These are phyloP conservation scores for Peribatodes rhomboidaria DNA, from an alignment of 2,888 invertebrate genomes.

Conservation along the genomic window DNA sequence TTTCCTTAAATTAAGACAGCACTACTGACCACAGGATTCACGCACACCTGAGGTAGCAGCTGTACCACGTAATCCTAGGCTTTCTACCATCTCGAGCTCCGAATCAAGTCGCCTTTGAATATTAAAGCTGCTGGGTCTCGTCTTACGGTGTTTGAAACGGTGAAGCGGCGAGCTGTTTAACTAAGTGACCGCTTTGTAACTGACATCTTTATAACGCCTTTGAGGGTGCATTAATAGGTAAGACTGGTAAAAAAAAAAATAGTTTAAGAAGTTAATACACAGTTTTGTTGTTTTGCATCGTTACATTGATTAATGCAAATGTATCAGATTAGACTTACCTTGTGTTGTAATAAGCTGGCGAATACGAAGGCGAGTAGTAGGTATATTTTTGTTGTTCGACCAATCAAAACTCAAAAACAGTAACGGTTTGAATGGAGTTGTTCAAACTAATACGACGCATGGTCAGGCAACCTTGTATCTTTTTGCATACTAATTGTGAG, in stretches of 20 bases:
- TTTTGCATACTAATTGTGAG: no score
- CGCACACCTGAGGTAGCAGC: conserved; percentile 55
- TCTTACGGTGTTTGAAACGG: conserved; percentile 7
- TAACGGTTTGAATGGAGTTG: no score
- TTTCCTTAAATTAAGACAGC: conserved; percentile 33
- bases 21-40: conserved; percentile 51
- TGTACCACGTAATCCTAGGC: conserved; percentile 54
- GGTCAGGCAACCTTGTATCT: no score
- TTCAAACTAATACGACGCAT: no score
- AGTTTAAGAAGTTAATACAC: no score
- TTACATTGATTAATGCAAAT: no score
- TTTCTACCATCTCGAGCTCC: conserved; percentile 45
- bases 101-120: conserved; percentile 36
- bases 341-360: no score
- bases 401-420: no score
- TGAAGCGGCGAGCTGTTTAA: conserved; percentile 11
- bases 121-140: conserved; percentile 15
- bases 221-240: background rate
- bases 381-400: no score
- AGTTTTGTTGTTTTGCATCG: no score
- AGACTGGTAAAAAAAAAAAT: background rate
- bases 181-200: conserved; percentile 21
- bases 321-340: no score
- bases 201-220: background rate
- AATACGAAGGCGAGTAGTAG: no score